phyloP scores from a whole-genome alignment of 2,797 vertebrate genomes.

The Sebastes matsubarae region DNA sequence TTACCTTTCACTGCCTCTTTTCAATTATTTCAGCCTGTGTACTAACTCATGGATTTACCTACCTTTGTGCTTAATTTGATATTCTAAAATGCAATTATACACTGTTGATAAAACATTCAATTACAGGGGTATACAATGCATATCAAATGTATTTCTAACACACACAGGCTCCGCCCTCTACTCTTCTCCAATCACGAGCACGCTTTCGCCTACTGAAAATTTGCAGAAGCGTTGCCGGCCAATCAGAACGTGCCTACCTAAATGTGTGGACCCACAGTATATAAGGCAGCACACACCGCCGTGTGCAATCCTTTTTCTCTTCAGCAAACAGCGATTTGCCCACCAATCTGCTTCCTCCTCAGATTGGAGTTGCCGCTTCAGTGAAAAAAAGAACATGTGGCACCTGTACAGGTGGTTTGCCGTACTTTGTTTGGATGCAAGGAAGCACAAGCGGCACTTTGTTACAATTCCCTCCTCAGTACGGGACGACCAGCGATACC shows the following conservation, averaged over 20 bases:
- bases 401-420: background rate
- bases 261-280: background rate
- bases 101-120: constrained; percentile 6
- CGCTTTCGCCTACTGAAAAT: background rate
- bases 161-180: background rate
- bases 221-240: background rate
- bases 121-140: background rate
- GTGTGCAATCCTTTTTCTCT: accelerated
- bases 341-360: too few relatives aligned
- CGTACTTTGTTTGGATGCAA: accelerated
- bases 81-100: constrained; percentile 4
- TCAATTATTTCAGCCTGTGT: constrained; percentile 30
- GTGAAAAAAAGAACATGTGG: too few relatives aligned
- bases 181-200: background rate
- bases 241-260: background rate
- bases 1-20: constrained; percentile 31
- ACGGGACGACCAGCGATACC: background rate
- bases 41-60: constrained; percentile 18
- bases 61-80: constrained; percentile 13
- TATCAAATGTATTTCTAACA: background rate
- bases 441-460: background rate
- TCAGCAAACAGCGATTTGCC: too few relatives aligned
- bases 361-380: accelerated
- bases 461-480: accelerated
- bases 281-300: accelerated